These are phyloP conservation scores for Macroteleia sp. DNA, from an alignment of 2,888 invertebrate species.

Conservation along the genomic window DNA sequence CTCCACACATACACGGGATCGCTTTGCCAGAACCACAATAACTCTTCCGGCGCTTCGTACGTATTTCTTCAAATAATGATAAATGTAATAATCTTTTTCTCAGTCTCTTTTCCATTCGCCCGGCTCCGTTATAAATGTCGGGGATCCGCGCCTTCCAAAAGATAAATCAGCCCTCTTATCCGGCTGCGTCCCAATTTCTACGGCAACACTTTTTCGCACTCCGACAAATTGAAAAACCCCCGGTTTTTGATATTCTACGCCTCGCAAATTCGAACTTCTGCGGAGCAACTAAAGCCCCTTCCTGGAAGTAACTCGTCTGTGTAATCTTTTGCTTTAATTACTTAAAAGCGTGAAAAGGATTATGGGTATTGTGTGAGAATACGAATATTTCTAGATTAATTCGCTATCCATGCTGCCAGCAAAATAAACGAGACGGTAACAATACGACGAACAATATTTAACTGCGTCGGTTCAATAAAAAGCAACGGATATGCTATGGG, in stretches of 20 bases:
- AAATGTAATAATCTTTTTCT: conserved; percentile 54
- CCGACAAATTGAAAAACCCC: conserved; percentile 31
- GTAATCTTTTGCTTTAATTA: conserved; percentile 26
- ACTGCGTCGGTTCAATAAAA: too few relatives aligned
- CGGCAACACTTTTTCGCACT: conserved; percentile 36
- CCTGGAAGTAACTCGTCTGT: not conserved
- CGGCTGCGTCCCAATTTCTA: conserved; percentile 36
- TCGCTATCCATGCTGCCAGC: too few relatives aligned
- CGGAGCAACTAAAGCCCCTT: too few relatives aligned
- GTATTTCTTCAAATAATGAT: conserved; percentile 51
- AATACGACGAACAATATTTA: too few relatives aligned
- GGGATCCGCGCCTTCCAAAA: conserved; percentile 23
- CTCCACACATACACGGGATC: conserved; percentile 4
- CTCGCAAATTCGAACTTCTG: too few relatives aligned
- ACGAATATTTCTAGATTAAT: conserved; percentile 21
- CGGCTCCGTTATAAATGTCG: conserved; percentile 34
- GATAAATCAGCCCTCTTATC: conserved; percentile 53
- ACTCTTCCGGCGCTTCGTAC: conserved; percentile 22
- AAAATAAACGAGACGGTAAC: too few relatives aligned
- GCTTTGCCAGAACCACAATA: conserved; percentile 31
- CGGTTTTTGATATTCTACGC: conserved; percentile 6
- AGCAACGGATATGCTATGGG: too few relatives aligned
- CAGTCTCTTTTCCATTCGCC: conserved; percentile 32
- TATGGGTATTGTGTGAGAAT: conserved; percentile 20
- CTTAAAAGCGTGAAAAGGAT: conserved; percentile 15